phyloP scores from a whole-genome alignment of 1,140 invertebrate genomes.

The Drosophila mojavensis region DNA sequence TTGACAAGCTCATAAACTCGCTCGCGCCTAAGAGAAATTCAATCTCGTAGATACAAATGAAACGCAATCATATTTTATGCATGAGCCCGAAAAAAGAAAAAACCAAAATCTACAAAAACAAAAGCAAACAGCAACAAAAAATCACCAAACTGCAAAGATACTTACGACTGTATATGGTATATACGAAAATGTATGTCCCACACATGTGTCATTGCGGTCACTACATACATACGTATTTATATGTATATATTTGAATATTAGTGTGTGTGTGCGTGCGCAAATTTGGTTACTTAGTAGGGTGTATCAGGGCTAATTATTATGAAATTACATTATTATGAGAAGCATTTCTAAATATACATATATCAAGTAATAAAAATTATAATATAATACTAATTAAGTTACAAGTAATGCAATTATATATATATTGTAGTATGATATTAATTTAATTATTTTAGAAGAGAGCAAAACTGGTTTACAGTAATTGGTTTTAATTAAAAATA shows the following conservation, averaged over 20 bases:
- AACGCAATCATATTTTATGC: constrained; percentile 82
- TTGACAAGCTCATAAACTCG: constrained; percentile 82
- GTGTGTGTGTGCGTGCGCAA: constrained; percentile 21
- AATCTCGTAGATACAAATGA: constrained; percentile 81
- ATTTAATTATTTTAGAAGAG: no score
- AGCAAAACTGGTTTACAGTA: no score
- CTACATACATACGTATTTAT: neutral
- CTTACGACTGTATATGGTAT: constrained; percentile 43
- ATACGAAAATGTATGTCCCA: constrained; percentile 38
- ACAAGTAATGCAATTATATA: no score
- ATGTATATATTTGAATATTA: neutral
- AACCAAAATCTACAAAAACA: constrained; percentile 33
- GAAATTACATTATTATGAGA: no score
- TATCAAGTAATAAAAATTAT: no score
- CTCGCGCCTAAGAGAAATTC: constrained; percentile 79
- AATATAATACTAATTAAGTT: no score
- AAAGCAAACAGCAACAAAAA: constrained; percentile 8
- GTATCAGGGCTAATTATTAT: neutral
- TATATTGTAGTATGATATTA: no score
- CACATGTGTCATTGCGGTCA: constrained; percentile 28
- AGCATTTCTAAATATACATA: no score
- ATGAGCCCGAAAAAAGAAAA: constrained; percentile 60
- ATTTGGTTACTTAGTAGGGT: constrained; percentile 28
- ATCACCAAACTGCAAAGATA: constrained; percentile 38
- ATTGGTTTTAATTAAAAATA: no score